Evolutionary conservation across 2,797 vertebrate genomes (phyloP).

Genomic region (Betta splendens): DNA sequence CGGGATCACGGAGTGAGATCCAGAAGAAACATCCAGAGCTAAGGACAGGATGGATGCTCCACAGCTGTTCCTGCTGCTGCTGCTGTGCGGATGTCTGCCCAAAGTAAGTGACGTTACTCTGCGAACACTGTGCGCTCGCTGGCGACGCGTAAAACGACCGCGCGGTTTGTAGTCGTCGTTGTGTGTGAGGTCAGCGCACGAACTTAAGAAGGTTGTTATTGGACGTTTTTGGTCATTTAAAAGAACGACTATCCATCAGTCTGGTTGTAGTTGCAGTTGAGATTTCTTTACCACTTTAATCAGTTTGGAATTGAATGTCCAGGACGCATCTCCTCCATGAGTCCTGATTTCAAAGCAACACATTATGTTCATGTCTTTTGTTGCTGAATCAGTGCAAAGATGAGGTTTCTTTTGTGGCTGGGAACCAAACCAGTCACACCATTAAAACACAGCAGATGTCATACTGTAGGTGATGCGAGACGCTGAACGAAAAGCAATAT

Average conservation of each 20-base stretch:
- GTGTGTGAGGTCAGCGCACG: not conserved
- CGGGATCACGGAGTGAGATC: slow-evolving; percentile 6
- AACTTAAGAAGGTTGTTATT: not conserved
- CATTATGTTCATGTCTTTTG: slow-evolving; percentile 5
- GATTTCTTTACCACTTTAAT: no score
- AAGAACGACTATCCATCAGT: not conserved
- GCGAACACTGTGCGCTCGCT: not conserved
- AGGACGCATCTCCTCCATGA: not conserved
- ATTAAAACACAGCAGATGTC: not conserved
- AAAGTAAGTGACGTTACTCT: slow-evolving; percentile 54
- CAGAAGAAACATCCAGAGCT: slow-evolving; percentile 12
- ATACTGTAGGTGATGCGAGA: not conserved
- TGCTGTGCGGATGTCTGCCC: slow-evolving; percentile 47
- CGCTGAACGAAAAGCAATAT: not conserved
- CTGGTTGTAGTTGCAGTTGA: no score
- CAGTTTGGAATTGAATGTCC: not conserved
- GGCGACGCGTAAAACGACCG: not conserved
- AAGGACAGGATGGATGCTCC: slow-evolving; percentile 52
- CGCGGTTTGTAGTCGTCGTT: not conserved
- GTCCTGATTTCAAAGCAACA: not conserved
- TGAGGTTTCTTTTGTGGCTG: slow-evolving; percentile 16
- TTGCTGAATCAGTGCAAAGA: slow-evolving; percentile 25
- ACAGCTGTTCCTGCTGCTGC: slow-evolving; percentile 49
- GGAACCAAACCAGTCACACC: slow-evolving; percentile 1
- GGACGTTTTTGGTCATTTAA: no score